A percentile compares a stretch with the other conserved stretches of the same genome.
These are phyloP conservation scores for Bufotes viridis DNA, from an alignment of 2,797 vertebrate genomes.

Conservation along the genomic window DNA sequence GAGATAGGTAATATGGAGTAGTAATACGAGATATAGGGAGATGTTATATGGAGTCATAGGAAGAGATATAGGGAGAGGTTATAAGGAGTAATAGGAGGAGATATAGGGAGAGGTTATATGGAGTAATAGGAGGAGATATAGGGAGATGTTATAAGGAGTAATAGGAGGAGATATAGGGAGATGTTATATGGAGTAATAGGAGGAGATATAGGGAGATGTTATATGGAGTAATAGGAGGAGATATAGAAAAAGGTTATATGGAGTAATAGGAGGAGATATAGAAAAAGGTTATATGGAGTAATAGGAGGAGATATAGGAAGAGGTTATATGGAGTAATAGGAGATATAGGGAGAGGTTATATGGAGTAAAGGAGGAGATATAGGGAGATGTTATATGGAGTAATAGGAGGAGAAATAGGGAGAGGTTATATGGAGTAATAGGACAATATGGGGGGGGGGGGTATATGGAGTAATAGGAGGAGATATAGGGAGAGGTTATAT, in stretches of 20 bases:
- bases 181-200: slow-evolving; percentile 25
- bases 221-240: slow-evolving; percentile 15
- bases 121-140: slow-evolving; percentile 8
- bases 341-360: slow-evolving; percentile 8
- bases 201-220: neutral
- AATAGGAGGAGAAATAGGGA: slow-evolving; percentile 2
- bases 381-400: slow-evolving; percentile 1
- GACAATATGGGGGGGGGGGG: neutral
- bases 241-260: neutral
- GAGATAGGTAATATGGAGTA: slow-evolving; percentile 5
- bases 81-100: slow-evolving; percentile 2
- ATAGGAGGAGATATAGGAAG: neutral
- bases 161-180: neutral
- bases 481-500: slow-evolving; percentile 3
- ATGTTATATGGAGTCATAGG: slow-evolving; percentile 13
- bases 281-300: neutral
- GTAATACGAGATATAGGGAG: neutral
- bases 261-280: neutral
- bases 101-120: neutral
- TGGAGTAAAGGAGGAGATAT: slow-evolving; percentile 7
- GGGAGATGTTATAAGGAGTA: neutral
- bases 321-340: neutral
- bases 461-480: slow-evolving; percentile 10
- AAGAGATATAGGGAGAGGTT: slow-evolving; percentile 5
- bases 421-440: slow-evolving; percentile 5